Conservation (phyloP, 1,140 invertebrate species). For the Oryctes rhinoceros region DNA sequence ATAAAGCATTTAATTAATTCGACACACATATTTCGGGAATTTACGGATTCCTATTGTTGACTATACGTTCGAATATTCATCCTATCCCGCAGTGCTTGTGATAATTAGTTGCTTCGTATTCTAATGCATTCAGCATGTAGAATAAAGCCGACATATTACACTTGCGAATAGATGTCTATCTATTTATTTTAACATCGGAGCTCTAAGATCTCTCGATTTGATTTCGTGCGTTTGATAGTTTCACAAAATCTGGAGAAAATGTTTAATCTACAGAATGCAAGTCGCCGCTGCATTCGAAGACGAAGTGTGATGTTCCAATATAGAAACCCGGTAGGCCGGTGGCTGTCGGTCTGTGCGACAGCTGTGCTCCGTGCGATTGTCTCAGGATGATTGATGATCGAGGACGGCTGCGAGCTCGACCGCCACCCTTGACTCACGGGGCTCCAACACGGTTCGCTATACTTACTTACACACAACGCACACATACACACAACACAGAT, state of each 20-base stretch:
- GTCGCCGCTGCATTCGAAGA: conserved; percentile 48
- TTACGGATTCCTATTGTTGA: no score
- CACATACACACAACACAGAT: conserved; percentile 21
- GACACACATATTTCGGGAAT: no score
- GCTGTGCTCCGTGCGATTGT: conserved; percentile 60
- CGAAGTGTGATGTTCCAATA: conserved; percentile 46
- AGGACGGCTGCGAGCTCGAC: conserved; percentile 56
- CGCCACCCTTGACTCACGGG: conserved; percentile 56
- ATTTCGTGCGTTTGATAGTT: no score
- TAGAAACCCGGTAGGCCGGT: conserved; percentile 55
- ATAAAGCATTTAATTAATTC: no score
- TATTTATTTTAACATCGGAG: no score
- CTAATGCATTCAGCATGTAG: no score
- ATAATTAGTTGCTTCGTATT: no score
- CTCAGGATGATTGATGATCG: conserved; percentile 61
- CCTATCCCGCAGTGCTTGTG: no score
- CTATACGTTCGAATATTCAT: no score
- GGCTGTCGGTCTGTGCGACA: conserved; percentile 58
- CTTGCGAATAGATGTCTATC: no score
- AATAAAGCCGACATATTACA: no score
- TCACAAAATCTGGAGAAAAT: conserved; percentile 5
- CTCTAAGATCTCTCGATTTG: no score
- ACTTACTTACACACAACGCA: conserved; percentile 49
- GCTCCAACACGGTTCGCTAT: conserved; percentile 54
- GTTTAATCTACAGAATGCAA: conserved; percentile 51